Conservation (phyloP, 2,888 invertebrate species). For the Sarcophaga rosellei region DNA sequence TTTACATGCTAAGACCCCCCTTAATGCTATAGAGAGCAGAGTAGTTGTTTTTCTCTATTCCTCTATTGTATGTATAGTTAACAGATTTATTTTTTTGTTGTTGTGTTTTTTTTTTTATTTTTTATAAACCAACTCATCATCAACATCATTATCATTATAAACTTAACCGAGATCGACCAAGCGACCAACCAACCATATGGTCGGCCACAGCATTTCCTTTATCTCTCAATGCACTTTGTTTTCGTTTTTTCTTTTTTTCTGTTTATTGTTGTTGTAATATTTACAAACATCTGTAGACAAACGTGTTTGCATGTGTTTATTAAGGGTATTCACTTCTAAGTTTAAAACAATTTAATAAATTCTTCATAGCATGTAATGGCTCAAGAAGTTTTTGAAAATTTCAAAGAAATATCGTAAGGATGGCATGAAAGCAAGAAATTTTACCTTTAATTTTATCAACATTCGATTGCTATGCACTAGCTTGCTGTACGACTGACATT, state of each 20-base stretch:
- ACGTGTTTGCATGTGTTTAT: neutral
- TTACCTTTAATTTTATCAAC: too few species aligned
- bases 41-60: neutral
- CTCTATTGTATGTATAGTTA: slow-evolving; percentile 7
- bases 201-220: slow-evolving; percentile 41
- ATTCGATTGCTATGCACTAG: too few species aligned
- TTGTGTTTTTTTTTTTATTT: neutral
- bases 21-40: slow-evolving; percentile 8
- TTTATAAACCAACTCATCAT: slow-evolving; percentile 43
- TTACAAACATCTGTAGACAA: slow-evolving; percentile 34
- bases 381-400: too few species aligned
- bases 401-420: too few species aligned
- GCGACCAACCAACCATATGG: slow-evolving; percentile 51
- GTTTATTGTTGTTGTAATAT: neutral
- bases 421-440: too few species aligned
- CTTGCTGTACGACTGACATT: too few species aligned
- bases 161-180: slow-evolving; percentile 41
- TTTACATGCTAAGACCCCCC: slow-evolving; percentile 17
- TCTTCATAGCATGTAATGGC: too few species aligned
- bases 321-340: neutral
- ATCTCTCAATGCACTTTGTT: neutral
- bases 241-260: neutral
- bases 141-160: slow-evolving; percentile 50
- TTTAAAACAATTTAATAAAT: too few species aligned
- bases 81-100: slow-evolving; percentile 9